Evolutionary conservation across 2,888 invertebrate species (phyloP), one percentile per base, ranked within the genome.

Genomic region (Ceriagrion tenellum): DNA sequence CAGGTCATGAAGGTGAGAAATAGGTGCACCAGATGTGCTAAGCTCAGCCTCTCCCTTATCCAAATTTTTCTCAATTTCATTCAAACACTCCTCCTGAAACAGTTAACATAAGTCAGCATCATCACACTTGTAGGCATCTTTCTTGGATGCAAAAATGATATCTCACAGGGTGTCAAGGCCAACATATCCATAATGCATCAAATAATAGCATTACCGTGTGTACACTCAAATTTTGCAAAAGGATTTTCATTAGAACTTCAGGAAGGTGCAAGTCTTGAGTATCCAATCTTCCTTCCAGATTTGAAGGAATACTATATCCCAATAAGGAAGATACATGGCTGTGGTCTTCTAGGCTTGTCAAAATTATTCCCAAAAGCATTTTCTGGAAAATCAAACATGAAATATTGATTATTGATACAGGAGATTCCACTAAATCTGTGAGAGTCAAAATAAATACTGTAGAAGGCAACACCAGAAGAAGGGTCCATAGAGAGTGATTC

Each of bases 341-440:
- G 96, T 97, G 97, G 96, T 98, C 98, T 96, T 98, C 97, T 88
- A 98, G 97, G 96, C 98, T 98, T 59, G 97, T 97, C 95, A 98
- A 96, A 95, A 98, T 97, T 93, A 98, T 97, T 95, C 97, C 97
- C 95, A 98, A 96, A 95, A 98, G 97, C 97, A 98, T 97, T 96
- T 97, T 97, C 97, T 97, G 96, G 35, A 95, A 96, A 81, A 90
- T 47, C 55, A 18, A 95, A 88, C 40, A 95, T 23, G 26, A 40
- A 20, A 26, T 3, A 10, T 95, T 55, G 26, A 26, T 59, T 59
- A 59, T 20, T 59, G 59, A 20, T 59, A 59, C 12, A n/a, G n/a
- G n/a, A n/a, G n/a, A n/a, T n/a, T n/a, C n/a, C n/a, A n/a, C n/a
- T n/a, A n/a, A n/a, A n/a, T n/a, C n/a, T n/a, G n/a, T n/a, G n/a